phyloP scores from a whole-genome alignment of 2,113 vertebrate genomes.

The Anarhynchus alexandrinus region DNA sequence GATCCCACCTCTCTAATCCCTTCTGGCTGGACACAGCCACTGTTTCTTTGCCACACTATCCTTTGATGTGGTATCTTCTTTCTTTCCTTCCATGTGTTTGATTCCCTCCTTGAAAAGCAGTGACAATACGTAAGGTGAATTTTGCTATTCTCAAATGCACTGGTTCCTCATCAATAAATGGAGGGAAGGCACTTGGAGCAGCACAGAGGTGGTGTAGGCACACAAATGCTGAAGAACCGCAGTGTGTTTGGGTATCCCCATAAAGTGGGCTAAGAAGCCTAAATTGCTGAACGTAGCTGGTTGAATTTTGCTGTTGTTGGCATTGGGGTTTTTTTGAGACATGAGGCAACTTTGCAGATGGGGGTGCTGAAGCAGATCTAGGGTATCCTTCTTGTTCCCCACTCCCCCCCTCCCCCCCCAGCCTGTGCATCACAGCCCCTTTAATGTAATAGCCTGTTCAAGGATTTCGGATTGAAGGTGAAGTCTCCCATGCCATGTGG shows the following conservation, averaged over 20 bases:
- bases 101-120: not conserved
- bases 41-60: fast-evolving
- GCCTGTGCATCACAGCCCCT: not conserved
- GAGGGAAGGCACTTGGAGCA: not conserved
- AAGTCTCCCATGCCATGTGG: fast-evolving
- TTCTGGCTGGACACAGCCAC: not conserved
- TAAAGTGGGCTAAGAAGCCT: not conserved
- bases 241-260: fast-evolving
- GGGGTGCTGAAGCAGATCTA: not conserved
- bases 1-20: not conserved
- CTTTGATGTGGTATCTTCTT: fast-evolving
- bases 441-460: too few relatives aligned
- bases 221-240: not conserved
- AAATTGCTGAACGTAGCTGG: fast-evolving
- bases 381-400: not conserved
- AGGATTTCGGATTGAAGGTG: fast-evolving
- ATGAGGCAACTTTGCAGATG: not conserved
- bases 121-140: not conserved
- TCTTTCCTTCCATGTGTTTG: not conserved
- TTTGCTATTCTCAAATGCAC: not conserved
- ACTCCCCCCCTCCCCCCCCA: not conserved
- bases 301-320: not conserved
- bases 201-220: not conserved
- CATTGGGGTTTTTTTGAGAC: fast-evolving
- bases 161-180: fast-evolving